A percentile compares a stretch with the other conserved stretches of the same genome.
Evolutionary conservation across 1,140 invertebrate species (phyloP).

Genomic region (Pachypsylla venusta): DNA sequence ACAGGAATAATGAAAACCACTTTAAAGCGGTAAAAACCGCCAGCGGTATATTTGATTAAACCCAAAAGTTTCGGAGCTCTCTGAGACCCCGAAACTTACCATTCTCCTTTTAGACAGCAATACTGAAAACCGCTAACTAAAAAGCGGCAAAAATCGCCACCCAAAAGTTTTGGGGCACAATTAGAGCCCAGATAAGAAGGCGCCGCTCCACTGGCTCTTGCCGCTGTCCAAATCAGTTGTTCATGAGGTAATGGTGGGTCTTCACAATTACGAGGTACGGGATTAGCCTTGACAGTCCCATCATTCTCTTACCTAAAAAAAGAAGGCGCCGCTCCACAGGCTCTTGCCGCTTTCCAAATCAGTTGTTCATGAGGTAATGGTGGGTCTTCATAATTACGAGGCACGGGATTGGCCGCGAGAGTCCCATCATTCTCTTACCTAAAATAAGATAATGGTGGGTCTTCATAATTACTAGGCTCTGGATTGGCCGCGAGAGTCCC

Average conservation of each 20-base stretch:
- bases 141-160: background rate
- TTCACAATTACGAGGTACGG: constrained; percentile 32
- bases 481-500: too few species aligned
- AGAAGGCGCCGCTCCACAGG: constrained; percentile 85
- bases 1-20: too few species aligned
- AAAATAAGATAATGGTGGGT: too few species aligned
- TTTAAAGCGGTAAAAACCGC: too few species aligned
- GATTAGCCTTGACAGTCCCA: constrained; percentile 9
- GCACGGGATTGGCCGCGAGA: constrained; percentile 17
- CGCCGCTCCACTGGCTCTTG: constrained; percentile 78
- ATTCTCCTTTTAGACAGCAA: too few species aligned
- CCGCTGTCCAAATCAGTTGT: constrained; percentile 76
- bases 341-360: constrained; percentile 76
- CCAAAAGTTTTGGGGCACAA: too few species aligned
- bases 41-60: too few species aligned
- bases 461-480: too few species aligned
- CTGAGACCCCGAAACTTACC: too few species aligned
- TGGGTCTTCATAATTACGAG: constrained; percentile 34
- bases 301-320: constrained; percentile 64
- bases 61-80: too few species aligned
- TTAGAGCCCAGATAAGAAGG: constrained; percentile 97
- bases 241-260: constrained; percentile 41
- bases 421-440: too few species aligned
- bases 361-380: constrained; percentile 50
- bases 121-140: background rate